Evolutionary conservation across 2,113 vertebrate genomes (phyloP), one percentile per base, ranked within the genome.

Genomic region (Brevimyrus niger): DNA sequence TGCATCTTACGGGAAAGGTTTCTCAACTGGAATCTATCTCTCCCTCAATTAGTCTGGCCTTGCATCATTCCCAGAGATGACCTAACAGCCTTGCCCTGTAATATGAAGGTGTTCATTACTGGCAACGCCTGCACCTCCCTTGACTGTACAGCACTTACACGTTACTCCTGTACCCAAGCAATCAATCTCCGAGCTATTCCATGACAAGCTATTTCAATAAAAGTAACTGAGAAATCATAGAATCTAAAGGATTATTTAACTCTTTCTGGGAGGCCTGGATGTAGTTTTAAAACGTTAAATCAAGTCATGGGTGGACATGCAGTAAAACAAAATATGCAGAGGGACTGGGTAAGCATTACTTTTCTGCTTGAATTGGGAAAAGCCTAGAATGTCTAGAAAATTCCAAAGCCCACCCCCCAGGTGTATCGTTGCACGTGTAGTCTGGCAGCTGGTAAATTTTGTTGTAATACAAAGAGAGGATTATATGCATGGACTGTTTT

Each of bases 41-140:
- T 90, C 92, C 91, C 90, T 89, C 80, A 90, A 91, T 92, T 89
- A 42, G 73, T 84, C 87, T 89, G n/a, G 89, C 88, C 82, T 85
- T 48, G 73, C 92, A 4, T n/a, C 0, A 83, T 44, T 92, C 92
- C 93, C 94, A n/a, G 38, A 38, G 90, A 94, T 94, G 92, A 94
- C 89, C 91, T 92, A 91, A 92, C 89, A 69, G 4, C 19, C 89
- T 88, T 55, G 88, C 88, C 42, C 91, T 89, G 73, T 15, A 0
- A 7, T n/a, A 61, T 90, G 90, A 90, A 92, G 89, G 90, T 80
- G 47, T 31, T 80, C 88, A 90, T 88, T 92, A 88, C 89, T 87
- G 92, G 89, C 89, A 90, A 91, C 92, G 92, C 91, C 92, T 73
- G n/a, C 48, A 88, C 17, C 80, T 76, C 82, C 86, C 80, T 23